Evolutionary conservation across 2,888 invertebrate genomes (phyloP), one percentile per base, ranked within the genome.

Genomic region (Chrysotoxum bicinctum): DNA sequence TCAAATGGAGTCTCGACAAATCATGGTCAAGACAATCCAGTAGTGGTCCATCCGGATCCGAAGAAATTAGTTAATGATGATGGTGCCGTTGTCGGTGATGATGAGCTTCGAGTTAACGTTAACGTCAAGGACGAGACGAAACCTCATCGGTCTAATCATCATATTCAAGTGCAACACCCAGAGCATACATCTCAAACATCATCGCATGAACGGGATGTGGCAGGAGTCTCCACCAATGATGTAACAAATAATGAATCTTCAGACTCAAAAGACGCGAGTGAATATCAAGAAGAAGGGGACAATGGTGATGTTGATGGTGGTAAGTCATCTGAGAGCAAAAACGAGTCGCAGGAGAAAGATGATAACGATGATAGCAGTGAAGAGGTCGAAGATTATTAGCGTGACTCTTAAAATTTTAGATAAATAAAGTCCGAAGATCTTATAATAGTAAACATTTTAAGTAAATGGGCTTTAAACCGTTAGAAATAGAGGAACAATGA

Each of bases 1-100:
- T 90, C 90, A 30, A 90, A 92, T 83, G 92, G 91, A 32, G 88
- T 91, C 35, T 87, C 89, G 35, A 88, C 89, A 12, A 75, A 89
- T 70, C 90, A 92, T 76, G 91, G 91, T 54, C 90, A 90, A 87
- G 81, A 72, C 43, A 72, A 87, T 75, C 64, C 81, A 56, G 88
- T 88, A 50, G 54, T 76, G 58, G 54, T 76, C 54, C 84, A 80
- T 72, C 69, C 75, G 35, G 66, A 66, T 66, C 77, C 84, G 52
- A 83, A 75, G 48, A 83, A 75, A 50, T 62, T 58, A 37, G 56
- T 16, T 12, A 37, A 62, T 68, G 32, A 43, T 21, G 86, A 45
- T 66, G 64, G 56, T 45, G 45, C 37, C 9, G 35, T 14, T 10
- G 37, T 40, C 40, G 43, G 35, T 19, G 86, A 45, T 52, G 73